Conservation (phyloP, 2,797 vertebrate species). For the Coregonus suidteri region DNA sequence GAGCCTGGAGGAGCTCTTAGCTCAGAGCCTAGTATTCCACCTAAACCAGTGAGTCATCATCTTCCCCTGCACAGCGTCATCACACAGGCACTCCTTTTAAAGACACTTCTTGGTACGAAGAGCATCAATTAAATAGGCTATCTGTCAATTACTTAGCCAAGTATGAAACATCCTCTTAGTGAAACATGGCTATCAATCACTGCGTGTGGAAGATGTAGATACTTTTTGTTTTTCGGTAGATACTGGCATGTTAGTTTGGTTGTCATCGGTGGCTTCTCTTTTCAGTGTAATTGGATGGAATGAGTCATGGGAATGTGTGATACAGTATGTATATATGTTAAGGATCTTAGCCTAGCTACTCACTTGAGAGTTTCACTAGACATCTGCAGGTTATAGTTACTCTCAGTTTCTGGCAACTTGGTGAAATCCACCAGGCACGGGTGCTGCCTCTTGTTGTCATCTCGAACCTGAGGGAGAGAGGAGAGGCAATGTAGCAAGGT, state of each 20-base stretch:
- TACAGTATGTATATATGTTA: too few species aligned
- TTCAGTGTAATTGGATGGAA: too few species aligned
- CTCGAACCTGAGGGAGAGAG: slow-evolving; percentile 82
- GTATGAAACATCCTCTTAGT: too few species aligned
- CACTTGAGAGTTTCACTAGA: slow-evolving; percentile 98
- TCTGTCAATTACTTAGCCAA: too few species aligned
- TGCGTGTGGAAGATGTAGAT: too few species aligned
- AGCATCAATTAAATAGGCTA: too few species aligned
- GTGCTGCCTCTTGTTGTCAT: slow-evolving; percentile 98
- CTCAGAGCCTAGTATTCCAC: neutral
- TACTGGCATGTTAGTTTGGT: too few species aligned
- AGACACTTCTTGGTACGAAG: too few species aligned
- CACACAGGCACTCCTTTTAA: neutral
- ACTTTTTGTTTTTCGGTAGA: too few species aligned
- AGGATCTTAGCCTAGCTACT: slow-evolving; percentile 54
- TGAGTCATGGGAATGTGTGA: too few species aligned
- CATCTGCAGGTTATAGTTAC: slow-evolving; percentile 99
- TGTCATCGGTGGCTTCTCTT: too few species aligned
- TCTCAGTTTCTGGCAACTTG: slow-evolving; percentile 97
- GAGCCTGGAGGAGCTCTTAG: neutral
- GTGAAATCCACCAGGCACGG: slow-evolving; percentile 97
- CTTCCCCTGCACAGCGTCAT: neutral
- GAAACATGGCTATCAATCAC: too few species aligned
- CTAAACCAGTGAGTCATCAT: neutral
- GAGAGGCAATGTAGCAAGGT: neutral